Conservation (phyloP, 2,888 invertebrate species). For the Hemistola chrysoprasaria region DNA sequence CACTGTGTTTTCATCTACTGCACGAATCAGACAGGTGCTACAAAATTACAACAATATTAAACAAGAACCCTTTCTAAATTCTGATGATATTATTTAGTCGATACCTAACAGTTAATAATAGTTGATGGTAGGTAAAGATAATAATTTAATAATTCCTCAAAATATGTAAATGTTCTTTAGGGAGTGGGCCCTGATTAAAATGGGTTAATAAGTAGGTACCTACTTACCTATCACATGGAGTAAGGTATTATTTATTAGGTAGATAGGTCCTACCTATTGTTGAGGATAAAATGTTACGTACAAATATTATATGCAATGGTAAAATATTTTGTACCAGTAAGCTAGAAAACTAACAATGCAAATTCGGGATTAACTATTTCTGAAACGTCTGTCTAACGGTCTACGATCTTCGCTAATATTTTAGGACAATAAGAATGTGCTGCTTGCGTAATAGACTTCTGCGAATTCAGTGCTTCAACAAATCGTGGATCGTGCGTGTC, state of each 20-base stretch:
- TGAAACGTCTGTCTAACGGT: background rate
- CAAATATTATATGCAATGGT: no score
- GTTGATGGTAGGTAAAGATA: slow-evolving; percentile 11
- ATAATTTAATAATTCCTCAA: no score
- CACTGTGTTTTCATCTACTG: slow-evolving; percentile 2
- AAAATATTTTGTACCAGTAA: no score
- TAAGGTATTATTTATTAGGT: no score
- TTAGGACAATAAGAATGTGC: slow-evolving; percentile 13
- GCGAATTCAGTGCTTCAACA: no score
- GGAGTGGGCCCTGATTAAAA: slow-evolving; percentile 14
- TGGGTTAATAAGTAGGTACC: no score
- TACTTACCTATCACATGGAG: no score
- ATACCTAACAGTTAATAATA: background rate
- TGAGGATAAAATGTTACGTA: no score
- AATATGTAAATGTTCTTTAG: slow-evolving; percentile 7
- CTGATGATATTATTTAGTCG: background rate
- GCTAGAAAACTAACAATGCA: no score
- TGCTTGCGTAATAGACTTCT: slow-evolving; percentile 32
- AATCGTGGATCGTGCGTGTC: no score
- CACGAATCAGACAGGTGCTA: slow-evolving; percentile 9
- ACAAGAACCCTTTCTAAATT: slow-evolving; percentile 5
- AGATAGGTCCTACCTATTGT: no score
- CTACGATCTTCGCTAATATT: slow-evolving; percentile 8
- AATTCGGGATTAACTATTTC: background rate
- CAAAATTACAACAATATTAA: slow-evolving; percentile 9